Percentiles rank a stretch among this genome's conserved stretches.
Conservation (phyloP, 2,113 vertebrate species). For the Crotalus viridis region DNA sequence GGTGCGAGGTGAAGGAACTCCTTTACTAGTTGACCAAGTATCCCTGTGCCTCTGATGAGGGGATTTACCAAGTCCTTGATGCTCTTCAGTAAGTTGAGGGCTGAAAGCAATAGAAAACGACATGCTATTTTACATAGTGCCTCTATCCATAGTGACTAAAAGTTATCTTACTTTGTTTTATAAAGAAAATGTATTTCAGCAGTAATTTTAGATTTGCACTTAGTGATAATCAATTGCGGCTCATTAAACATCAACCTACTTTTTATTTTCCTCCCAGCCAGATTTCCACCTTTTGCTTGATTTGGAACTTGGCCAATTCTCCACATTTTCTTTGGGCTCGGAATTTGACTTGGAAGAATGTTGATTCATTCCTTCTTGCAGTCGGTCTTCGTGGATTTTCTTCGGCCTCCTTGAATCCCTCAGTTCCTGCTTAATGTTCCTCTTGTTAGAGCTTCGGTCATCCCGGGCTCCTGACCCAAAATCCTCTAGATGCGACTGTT, state of each 20-base stretch:
- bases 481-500: slow-evolving; percentile 74
- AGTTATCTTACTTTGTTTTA: neutral
- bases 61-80: slow-evolving; percentile 72
- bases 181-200: neutral
- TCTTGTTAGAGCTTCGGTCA: slow-evolving; percentile 77
- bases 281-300: slow-evolving; percentile 88
- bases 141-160: neutral
- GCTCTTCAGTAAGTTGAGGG: slow-evolving; percentile 80
- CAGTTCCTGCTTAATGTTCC: slow-evolving; percentile 74
- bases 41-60: slow-evolving; percentile 83
- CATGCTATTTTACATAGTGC: neutral
- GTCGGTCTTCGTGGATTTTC: slow-evolving; percentile 80
- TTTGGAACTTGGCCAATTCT: slow-evolving; percentile 79
- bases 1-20: slow-evolving; percentile 78
- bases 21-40: slow-evolving; percentile 76
- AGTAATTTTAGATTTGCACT: neutral
- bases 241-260: slow-evolving; percentile 73
- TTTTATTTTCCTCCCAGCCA: slow-evolving; percentile 95
- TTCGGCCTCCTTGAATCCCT: slow-evolving; percentile 82
- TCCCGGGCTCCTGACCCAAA: slow-evolving; percentile 73
- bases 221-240: neutral
- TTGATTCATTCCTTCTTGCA: slow-evolving; percentile 69
- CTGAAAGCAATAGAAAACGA: slow-evolving; percentile 66
- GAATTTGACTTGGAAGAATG: slow-evolving; percentile 73
- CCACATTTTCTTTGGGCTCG: slow-evolving; percentile 83